These are phyloP conservation scores for Pollimyrus isidori DNA, from an alignment of 2,113 vertebrate species.

Conservation along the genomic window DNA sequence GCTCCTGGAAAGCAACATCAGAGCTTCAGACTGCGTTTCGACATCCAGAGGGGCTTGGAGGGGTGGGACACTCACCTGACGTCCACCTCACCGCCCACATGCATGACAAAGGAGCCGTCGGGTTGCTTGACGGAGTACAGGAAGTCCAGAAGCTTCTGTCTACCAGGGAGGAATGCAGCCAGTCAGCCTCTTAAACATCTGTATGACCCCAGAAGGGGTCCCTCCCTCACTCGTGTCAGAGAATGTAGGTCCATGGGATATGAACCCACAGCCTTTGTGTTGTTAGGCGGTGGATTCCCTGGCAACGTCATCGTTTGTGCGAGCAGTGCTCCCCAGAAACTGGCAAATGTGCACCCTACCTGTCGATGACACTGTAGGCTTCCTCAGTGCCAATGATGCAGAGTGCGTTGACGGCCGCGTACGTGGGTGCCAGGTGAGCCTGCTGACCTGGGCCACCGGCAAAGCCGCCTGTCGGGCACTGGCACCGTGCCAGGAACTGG, in stretches of 20 bases:
- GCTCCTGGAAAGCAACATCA: constrained; percentile 58
- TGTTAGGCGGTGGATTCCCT: neutral
- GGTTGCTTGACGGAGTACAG: constrained; percentile 81
- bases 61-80: constrained; percentile 72
- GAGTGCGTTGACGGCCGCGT: constrained; percentile 84
- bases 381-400: constrained; percentile 93
- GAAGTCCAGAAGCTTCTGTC: constrained; percentile 88
- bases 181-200: neutral
- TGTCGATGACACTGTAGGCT: constrained; percentile 79
- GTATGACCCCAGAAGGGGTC: neutral
- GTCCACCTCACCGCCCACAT: constrained; percentile 87
- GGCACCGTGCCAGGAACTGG: constrained; percentile 81
- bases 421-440: constrained; percentile 90
- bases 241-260: neutral
- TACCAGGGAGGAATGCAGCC: constrained; percentile 37
- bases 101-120: constrained; percentile 94
- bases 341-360: constrained; percentile 53
- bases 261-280: neutral
- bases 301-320: neutral
- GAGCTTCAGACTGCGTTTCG: neutral
- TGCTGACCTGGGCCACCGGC: constrained; percentile 85
- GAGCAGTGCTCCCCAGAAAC: neutral
- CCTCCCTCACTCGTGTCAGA: neutral
- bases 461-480: constrained; percentile 80
- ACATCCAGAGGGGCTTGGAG: neutral